Percentiles rank a stretch among this genome's conserved stretches.
These are phyloP conservation scores for Arrhopalites spinosus DNA, from an alignment of 2,888 invertebrate genomes.

Conservation along the genomic window DNA sequence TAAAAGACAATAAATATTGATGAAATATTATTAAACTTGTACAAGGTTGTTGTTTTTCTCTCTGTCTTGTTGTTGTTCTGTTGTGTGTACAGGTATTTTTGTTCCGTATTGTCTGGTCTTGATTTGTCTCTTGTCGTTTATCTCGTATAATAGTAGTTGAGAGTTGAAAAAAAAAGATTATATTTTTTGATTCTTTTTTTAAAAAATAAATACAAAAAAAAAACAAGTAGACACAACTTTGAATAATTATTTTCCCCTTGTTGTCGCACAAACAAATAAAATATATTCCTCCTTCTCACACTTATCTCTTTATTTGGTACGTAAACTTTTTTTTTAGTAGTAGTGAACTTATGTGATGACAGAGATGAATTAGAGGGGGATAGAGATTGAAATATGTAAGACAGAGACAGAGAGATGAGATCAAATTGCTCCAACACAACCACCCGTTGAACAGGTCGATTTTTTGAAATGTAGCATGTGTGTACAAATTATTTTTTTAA, in stretches of 20 bases:
- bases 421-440: constrained; percentile 34
- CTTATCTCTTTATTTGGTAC: background rate
- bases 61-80: background rate
- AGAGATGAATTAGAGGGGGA: background rate
- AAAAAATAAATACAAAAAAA: background rate
- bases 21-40: background rate
- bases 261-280: background rate
- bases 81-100: background rate
- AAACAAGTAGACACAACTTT: too few relatives aligned
- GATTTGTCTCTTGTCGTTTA: background rate
- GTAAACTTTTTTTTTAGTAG: too few relatives aligned
- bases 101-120: background rate
- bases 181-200: background rate
- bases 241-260: background rate
- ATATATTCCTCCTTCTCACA: background rate
- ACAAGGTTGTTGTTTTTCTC: background rate
- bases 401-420: constrained; percentile 17
- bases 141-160: background rate
- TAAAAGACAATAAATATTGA: background rate
- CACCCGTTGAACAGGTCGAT: constrained; percentile 28
- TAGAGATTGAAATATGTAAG: background rate
- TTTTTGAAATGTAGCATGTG: background rate
- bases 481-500: background rate
- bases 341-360: background rate
- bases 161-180: background rate